Percentiles rank a stretch among this genome's conserved stretches.
These are phyloP conservation scores for Bettongia penicillata DNA, from an alignment of 2,113 vertebrate species.

Conservation along the genomic window DNA sequence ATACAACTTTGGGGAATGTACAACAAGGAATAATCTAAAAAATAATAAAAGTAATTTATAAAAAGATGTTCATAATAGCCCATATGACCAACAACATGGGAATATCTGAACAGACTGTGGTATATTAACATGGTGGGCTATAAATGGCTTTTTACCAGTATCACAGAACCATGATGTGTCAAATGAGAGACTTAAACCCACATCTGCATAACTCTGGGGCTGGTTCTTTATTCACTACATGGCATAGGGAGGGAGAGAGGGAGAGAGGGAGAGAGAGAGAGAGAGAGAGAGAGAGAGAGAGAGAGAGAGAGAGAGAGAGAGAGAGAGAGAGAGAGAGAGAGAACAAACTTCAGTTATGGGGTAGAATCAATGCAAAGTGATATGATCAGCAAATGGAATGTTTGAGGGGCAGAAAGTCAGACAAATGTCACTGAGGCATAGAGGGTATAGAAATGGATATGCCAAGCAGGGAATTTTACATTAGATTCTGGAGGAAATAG, in stretches of 20 bases:
- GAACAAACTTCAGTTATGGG: not conserved
- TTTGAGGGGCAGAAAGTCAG: too few species aligned
- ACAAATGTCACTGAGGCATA: too few species aligned
- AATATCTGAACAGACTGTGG: not conserved
- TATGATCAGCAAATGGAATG: not conserved
- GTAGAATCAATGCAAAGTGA: not conserved
- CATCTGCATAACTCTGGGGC: not conserved
- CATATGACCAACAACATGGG: not conserved
- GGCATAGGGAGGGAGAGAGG: too few species aligned
- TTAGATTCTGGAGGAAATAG: not conserved
- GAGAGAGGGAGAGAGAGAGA: too few species aligned
- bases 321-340: too few species aligned
- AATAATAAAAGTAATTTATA: not conserved
- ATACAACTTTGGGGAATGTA: not conserved
- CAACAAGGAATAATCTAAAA: not conserved
- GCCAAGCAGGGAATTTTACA: not conserved
- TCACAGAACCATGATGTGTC: not conserved
- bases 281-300: too few species aligned
- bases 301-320: not conserved
- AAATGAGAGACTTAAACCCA: not conserved
- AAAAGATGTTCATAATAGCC: not conserved
- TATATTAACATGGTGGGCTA: not conserved
- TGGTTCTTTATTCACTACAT: too few species aligned
- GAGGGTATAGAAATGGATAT: too few species aligned
- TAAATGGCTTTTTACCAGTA: not conserved